Percentiles rank a stretch among this genome's conserved stretches.
Evolutionary conservation across 2,797 vertebrate species (phyloP).

Genomic region (Meriones psammophilus): DNA sequence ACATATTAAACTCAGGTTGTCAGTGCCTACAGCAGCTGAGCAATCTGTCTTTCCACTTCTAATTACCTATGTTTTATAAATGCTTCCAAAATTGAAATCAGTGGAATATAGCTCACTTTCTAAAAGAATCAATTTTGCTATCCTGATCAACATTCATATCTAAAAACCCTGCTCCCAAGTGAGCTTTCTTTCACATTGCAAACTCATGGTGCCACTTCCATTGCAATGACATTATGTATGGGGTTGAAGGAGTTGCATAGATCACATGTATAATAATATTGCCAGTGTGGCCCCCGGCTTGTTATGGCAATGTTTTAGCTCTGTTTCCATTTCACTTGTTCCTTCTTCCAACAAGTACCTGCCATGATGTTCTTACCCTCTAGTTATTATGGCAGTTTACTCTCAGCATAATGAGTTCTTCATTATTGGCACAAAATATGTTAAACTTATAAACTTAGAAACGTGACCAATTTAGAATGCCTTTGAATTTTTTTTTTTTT

Average conservation of each 20-base stretch:
- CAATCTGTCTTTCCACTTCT: neutral
- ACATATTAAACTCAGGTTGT: neutral
- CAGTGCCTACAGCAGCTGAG: neutral
- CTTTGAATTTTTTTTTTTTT: neutral
- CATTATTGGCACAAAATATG: neutral
- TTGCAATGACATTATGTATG: neutral
- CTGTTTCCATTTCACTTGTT: fast-evolving
- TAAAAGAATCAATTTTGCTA: too few species aligned
- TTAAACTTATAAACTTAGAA: neutral
- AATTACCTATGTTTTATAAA: neutral
- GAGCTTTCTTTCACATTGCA: neutral
- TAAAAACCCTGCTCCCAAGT: neutral
- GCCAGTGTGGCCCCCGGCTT: neutral
- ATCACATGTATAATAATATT: neutral
- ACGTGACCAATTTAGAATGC: constrained; percentile 34
- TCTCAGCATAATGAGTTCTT: neutral
- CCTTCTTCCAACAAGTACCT: neutral
- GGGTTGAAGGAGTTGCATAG: neutral
- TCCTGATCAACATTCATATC: neutral
- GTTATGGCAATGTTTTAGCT: fast-evolving
- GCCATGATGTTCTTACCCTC: fast-evolving
- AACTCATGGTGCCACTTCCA: neutral
- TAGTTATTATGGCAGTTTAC: neutral
- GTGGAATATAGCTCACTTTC: neutral
- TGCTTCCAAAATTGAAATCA: neutral